Percentiles rank a stretch among this genome's conserved stretches.
These are phyloP conservation scores for Malurus elegans DNA, from an alignment of 2,113 vertebrate genomes.

Conservation along the genomic window DNA sequence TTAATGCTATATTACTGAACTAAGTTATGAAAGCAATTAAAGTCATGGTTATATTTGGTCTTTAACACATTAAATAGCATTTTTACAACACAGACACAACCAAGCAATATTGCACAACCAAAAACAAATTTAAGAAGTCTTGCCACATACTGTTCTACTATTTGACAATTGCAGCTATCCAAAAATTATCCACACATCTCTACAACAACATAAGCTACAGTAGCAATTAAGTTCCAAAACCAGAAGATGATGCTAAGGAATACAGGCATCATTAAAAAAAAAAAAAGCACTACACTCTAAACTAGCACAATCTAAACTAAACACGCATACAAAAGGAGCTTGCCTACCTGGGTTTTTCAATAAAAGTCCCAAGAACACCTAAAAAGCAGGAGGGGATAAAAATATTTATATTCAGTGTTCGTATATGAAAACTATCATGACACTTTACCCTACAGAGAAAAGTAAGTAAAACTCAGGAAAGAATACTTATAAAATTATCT, in stretches of 20 bases:
- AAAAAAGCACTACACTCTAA: not conserved
- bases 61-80: not conserved
- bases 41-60: not conserved
- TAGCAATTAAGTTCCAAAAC: slow-evolving; percentile 3
- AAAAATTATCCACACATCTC: not conserved
- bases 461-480: not conserved
- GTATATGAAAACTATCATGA: not conserved
- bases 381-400: slow-evolving; percentile 60
- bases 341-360: slow-evolving; percentile 51
- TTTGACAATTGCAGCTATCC: not conserved
- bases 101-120: not conserved
- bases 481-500: not conserved
- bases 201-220: slow-evolving; percentile 6
- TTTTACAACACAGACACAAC: slow-evolving; percentile 3
- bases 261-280: not conserved
- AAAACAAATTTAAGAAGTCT: slow-evolving; percentile 7
- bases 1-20: not conserved
- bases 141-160: not conserved
- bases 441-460: not conserved
- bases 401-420: slow-evolving; percentile 38
- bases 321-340: slow-evolving; percentile 18
- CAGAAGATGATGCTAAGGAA: not conserved
- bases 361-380: slow-evolving; percentile 51
- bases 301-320: slow-evolving; percentile 42
- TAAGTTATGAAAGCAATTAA: not conserved